These are phyloP conservation scores for Mastacembelus armatus DNA, from an alignment of 2,797 vertebrate genomes.

Conservation along the genomic window DNA sequence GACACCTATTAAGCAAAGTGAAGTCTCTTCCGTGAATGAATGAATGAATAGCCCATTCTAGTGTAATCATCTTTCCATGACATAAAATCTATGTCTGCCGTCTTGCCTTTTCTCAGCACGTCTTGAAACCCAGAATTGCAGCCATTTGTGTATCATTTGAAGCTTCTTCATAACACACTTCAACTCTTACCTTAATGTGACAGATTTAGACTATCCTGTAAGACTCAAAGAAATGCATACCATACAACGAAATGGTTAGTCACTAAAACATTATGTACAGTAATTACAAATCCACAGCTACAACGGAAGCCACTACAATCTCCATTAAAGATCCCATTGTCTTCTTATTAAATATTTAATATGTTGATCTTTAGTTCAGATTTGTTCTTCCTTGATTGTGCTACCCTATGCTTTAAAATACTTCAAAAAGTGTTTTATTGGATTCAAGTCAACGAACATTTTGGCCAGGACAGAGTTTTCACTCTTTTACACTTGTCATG, in stretches of 20 bases:
- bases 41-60: slow-evolving; percentile 66
- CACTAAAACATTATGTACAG: too few species aligned
- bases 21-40: slow-evolving; percentile 50
- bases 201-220: not conserved
- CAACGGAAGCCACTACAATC: too few species aligned
- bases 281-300: too few species aligned
- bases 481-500: too few species aligned
- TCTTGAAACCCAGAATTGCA: slow-evolving; percentile 42
- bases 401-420: too few species aligned
- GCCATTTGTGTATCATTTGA: slow-evolving; percentile 42
- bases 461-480: too few species aligned
- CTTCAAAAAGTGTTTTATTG: too few species aligned
- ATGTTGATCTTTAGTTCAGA: too few species aligned
- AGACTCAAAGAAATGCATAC: not conserved
- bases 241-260: not conserved
- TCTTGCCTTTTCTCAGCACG: slow-evolving; percentile 30
- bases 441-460: too few species aligned
- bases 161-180: slow-evolving; percentile 27
- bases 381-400: too few species aligned
- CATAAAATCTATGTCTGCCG: slow-evolving; percentile 43
- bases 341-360: too few species aligned
- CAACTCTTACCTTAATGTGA: slow-evolving; percentile 20
- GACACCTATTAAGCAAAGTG: slow-evolving; percentile 73
- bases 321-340: too few species aligned
- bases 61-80: slow-evolving; percentile 64